Evolutionary conservation across 1,140 invertebrate genomes (phyloP), one percentile per base, ranked within the genome.

Genomic region (Phenacoccus solenopsis): DNA sequence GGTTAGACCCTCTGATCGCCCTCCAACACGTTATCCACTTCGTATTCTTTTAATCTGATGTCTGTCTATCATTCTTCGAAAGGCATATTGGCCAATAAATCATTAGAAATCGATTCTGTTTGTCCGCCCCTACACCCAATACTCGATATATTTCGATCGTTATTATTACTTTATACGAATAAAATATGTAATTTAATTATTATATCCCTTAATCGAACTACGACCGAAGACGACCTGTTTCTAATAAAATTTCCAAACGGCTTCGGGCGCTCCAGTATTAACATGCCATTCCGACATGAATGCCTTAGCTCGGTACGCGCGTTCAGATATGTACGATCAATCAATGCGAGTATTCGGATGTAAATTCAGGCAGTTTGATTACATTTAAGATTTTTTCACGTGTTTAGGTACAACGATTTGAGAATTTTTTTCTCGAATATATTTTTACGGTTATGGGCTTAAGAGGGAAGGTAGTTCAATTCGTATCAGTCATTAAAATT

Each of bases 111-210:
- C 59, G 59, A 64, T 64, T 64, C 59, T 64, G 20, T 64, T 64
- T 64, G 59, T 64, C 59, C 59, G 59, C 59, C 59, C 59, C 59
- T 64, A 64, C 59, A 25, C 25, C 22, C 59, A 64, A 64, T 64
- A 27, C 59, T 20, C 9, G 21, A 27, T 64, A 64, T 64, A 64
- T 64, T 64, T 64, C 59, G 59, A 64, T 64, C 59, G 25, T 64
- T 64, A 64, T 64, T 64, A 64, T 27, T 64, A 25, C 21, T 64
- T 5, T 64, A 64, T 64, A 64, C 22, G 25, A 64, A 64, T 64
- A 64, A 64, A 64, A 64, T 64, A 64, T 64, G 59, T 64, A 64
- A 64, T 64, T 64, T 64, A 64, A 64, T 64, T 64, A 64, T 64
- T 64, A 64, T 64, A 64, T 64, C 59, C 59, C 22, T 64, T 64